Conservation (phyloP, 2,888 invertebrate genomes). For the Steromphala cineraria region DNA sequence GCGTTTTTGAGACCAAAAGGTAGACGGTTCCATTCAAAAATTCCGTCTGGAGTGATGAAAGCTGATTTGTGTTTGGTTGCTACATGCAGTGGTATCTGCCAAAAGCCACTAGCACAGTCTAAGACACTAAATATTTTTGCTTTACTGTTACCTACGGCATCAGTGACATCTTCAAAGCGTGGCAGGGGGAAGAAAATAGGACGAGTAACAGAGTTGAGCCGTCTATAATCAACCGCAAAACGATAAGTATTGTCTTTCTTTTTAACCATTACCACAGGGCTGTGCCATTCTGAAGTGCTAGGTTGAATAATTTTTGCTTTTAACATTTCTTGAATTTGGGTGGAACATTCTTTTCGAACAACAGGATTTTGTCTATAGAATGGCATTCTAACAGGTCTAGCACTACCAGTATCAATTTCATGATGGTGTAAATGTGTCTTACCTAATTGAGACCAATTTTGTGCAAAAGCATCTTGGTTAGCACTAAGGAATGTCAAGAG, state of each 20-base stretch:
- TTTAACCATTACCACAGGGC: conserved; percentile 25
- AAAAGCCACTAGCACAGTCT: conserved; percentile 28
- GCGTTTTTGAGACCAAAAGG: conserved; percentile 25
- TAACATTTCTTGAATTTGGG: background rate
- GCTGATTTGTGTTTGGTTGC: conserved; percentile 29
- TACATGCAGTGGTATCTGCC: conserved; percentile 28
- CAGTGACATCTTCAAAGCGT: conserved; percentile 26
- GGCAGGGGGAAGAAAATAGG: conserved; percentile 24
- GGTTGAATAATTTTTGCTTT: background rate
- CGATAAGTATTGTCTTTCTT: conserved; percentile 20
- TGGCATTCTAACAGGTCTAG: background rate
- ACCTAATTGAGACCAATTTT: conserved; percentile 4
- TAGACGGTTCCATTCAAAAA: conserved; percentile 13
- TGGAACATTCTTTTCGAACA: background rate
- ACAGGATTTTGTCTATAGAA: background rate
- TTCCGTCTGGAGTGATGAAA: conserved; percentile 19
- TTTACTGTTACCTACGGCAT: conserved; percentile 22
- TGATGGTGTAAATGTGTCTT: background rate
- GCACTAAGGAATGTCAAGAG: background rate
- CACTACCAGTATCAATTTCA: background rate
- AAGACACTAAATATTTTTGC: conserved; percentile 24
- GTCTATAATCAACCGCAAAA: conserved; percentile 32
- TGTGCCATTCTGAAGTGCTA: background rate
- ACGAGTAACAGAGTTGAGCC: conserved; percentile 21
- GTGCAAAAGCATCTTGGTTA: conserved; percentile 12